Base-by-base conservation (phyloP, 2,888 invertebrate species). In the Xestia ashworthii region DNA sequence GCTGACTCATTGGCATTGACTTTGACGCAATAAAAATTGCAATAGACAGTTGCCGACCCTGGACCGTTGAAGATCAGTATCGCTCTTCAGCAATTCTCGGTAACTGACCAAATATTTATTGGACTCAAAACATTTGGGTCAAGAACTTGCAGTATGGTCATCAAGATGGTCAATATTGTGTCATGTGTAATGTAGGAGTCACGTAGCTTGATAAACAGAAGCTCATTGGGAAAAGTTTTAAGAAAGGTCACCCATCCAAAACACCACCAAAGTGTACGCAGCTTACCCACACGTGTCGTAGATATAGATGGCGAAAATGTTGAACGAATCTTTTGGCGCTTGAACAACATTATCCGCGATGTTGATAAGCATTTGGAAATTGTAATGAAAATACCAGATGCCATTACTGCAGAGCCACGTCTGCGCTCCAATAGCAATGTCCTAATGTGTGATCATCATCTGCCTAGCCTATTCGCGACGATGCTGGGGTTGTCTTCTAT, bases 101-200 rank as follows among this genome's bases (percentile, higher is more conserved):
- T 44, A 38, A 53, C 64, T 75, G 38, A 44, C 50, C 72, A 85
- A 84, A 78, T 75, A 84, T 84, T 84, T 71, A 80, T 74, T 75
- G 55, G 32, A 68, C 46, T 72, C 41, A 16, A 68, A 69, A n/a
- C 72, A 77, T 85, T 83, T 73, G 66, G 84, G 84, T 86, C 86
- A 86, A 86, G 86, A 80, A 46, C 50, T 55, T 48, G 53, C 53
- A 38, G 70, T 66, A 53, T 60, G 53, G 69, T 72, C n/a, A 50
- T 38, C 32, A 62, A 70, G 44, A 78, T 73, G 22, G 83, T 74
- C 71, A 86, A 86, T 77, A 80, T 84, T 85, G 79, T 66, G 71
- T 12, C 60, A 85, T 82, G 70, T 70, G 55, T 58, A 55, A 53
- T n/a, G 38, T n/a, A 67, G 70, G 44, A 55, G 60, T 85, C 67